Evolutionary conservation across 92 coral and sea anemone species (phyloP).

Genomic region (Palythoa grandiflora): DNA sequence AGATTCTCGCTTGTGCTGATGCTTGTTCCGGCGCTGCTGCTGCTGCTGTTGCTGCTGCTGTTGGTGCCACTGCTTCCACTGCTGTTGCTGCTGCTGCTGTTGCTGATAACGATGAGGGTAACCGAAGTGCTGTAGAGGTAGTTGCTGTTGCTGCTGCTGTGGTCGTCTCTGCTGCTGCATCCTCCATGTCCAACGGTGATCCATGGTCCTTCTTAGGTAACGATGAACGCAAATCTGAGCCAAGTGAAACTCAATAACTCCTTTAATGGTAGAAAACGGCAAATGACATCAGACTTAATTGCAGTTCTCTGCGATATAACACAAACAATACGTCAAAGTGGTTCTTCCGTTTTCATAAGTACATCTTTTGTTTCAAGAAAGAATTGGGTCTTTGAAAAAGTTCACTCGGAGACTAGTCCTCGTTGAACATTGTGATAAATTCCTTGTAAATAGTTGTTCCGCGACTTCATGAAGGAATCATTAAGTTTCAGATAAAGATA

Average conservation of each 20-base stretch:
- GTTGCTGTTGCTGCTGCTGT: background rate
- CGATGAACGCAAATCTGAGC: background rate
- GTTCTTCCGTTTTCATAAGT: constrained; percentile 17
- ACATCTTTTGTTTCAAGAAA: constrained; percentile 7
- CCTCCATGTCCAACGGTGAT: background rate
- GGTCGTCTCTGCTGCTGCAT: background rate
- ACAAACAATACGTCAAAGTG: constrained; percentile 21
- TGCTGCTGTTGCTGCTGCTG: background rate
- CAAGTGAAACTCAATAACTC: constrained; percentile 2
- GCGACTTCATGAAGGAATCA: background rate
- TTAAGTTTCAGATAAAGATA: background rate
- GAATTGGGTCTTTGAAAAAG: background rate
- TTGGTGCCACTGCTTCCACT: background rate
- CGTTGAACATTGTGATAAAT: background rate
- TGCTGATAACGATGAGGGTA: background rate
- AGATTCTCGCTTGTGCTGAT: constrained; percentile 14
- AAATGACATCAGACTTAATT: constrained; percentile 37
- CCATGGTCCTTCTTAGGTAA: constrained; percentile 16
- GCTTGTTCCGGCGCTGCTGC: background rate
- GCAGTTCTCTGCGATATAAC: background rate
- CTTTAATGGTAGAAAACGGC: constrained; percentile 3
- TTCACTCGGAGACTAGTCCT: background rate
- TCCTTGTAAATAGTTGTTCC: background rate
- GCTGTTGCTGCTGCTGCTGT: background rate
- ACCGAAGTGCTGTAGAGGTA: background rate